phyloP scores from a whole-genome alignment of 1,140 invertebrate species.

The Drosophila nikananu region DNA sequence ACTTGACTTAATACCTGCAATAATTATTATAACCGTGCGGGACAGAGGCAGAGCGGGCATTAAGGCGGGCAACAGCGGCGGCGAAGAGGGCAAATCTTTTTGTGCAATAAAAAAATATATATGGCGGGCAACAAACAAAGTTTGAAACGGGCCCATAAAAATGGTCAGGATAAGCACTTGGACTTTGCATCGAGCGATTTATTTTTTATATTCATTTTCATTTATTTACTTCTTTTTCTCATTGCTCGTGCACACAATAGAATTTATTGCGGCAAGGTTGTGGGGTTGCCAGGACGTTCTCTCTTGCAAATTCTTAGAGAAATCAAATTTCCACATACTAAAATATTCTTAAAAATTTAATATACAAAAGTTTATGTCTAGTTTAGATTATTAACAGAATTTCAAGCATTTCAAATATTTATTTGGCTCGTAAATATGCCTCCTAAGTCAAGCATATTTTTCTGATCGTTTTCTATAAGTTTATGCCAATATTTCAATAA shows the following conservation, averaged over 20 bases:
- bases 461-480: slow-evolving; percentile 13
- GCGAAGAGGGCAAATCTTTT: slow-evolving; percentile 39
- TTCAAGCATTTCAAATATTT: neutral
- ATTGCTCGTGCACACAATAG: slow-evolving; percentile 40
- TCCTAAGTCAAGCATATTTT: slow-evolving; percentile 26
- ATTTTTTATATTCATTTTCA: slow-evolving; percentile 59
- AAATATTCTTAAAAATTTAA: neutral
- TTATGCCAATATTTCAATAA: slow-evolving; percentile 31
- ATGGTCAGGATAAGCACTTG: slow-evolving; percentile 76
- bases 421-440: neutral
- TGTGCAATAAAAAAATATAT: slow-evolving; percentile 50
- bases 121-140: slow-evolving; percentile 39
- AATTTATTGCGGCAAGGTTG: slow-evolving; percentile 38
- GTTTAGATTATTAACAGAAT: too few relatives aligned
- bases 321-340: too few relatives aligned
- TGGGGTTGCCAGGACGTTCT: slow-evolving; percentile 1
- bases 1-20: slow-evolving; percentile 83
- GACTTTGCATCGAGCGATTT: slow-evolving; percentile 81
- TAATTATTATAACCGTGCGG: slow-evolving; percentile 81
- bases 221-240: slow-evolving; percentile 32
- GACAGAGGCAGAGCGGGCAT: slow-evolving; percentile 11
- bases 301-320: too few relatives aligned
- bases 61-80: slow-evolving; percentile 3
- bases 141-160: slow-evolving; percentile 67
- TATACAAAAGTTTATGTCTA: neutral